Base-by-base conservation (phyloP, 2,797 vertebrate species). In the Amphiprion clarkii region DNA sequence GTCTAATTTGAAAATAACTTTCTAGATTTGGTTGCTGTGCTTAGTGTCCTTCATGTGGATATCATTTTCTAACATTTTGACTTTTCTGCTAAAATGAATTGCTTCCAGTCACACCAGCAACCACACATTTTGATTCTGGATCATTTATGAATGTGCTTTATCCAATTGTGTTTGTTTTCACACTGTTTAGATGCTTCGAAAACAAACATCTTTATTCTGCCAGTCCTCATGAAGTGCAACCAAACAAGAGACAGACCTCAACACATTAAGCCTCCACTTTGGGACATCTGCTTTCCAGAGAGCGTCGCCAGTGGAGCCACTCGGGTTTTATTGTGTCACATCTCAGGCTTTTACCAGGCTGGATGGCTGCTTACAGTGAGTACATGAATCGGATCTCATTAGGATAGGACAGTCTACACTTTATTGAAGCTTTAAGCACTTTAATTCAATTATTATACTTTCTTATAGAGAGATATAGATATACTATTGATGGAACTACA, bases 121-220 rank as follows among this genome's bases (percentile, higher is more conserved):
- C 17, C 74, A 23, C 25, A 71, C 31, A 54, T 62, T 71, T 56
- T 58, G 33, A 75, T 65, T 62, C 31, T 23, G 25, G 42, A 39
- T 61, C 33, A 23, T 52, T 57, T 33, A 33, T 33, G 33, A 33
- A 66, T 71, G 57, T 74, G 54, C 78, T 71, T 73, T 2, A 7
- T 48, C 53, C 46, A 23, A 64, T 46, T 74, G 46, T 76, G 72
- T 84, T 77, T 78, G 44, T 33, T 81, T 85, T 81, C 10, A 7
- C 52, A 27, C 54, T 13, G 2, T 60, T 78, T 23, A 33, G 61
- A 58, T 65, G 55, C 52, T 68, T 55, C 23, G 12, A 66, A 80
- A 49, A 33, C 36, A 79, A 77, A 72, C 44, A 17, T 65, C 61
- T 73, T 82, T 64, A 57, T 69, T 71, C 59, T 78, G 14, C 6